Conservation (phyloP, 2,888 invertebrate species). For the Podabrus alpinus region DNA sequence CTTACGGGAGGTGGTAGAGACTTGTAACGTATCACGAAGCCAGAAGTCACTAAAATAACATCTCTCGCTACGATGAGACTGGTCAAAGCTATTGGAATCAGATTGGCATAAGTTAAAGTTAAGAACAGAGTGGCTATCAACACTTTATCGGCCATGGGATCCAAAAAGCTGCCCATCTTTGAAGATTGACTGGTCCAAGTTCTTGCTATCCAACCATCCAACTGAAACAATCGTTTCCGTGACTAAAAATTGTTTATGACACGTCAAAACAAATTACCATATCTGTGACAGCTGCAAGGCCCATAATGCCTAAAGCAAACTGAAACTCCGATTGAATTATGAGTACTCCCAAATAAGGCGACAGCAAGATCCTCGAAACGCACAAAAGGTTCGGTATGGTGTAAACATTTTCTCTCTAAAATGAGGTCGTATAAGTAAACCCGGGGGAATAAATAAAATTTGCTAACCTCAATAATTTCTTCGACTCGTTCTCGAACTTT, state of each 20-base stretch:
- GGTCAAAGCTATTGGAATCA: conserved; percentile 83
- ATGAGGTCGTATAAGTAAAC: background rate
- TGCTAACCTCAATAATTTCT: conserved; percentile 71
- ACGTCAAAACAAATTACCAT: conserved; percentile 61
- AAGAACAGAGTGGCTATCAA: conserved; percentile 88
- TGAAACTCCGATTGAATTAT: conserved; percentile 82
- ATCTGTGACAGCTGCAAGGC: conserved; percentile 89
- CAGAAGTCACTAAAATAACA: conserved; percentile 77
- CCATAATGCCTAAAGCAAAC: conserved; percentile 79
- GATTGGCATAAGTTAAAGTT: conserved; percentile 80
- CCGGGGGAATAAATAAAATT: background rate
- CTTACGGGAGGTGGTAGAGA: conserved; percentile 88
- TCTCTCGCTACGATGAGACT: conserved; percentile 85
- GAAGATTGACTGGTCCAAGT: conserved; percentile 90
- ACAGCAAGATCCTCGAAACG: conserved; percentile 78
- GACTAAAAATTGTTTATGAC: background rate
- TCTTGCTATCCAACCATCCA: conserved; percentile 96
- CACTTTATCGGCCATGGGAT: conserved; percentile 96
- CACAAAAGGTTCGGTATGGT: conserved; percentile 94
- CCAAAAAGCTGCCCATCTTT: conserved; percentile 91
- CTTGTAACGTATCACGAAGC: conserved; percentile 87
- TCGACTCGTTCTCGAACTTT: conserved; percentile 75
- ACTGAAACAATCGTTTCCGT: conserved; percentile 56
- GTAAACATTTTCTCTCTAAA: conserved; percentile 80
- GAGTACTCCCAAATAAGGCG: conserved; percentile 88